Evolutionary conservation across 1,140 invertebrate genomes (phyloP), one percentile per base, ranked within the genome.

Genomic region (Diuraphis noxia): DNA sequence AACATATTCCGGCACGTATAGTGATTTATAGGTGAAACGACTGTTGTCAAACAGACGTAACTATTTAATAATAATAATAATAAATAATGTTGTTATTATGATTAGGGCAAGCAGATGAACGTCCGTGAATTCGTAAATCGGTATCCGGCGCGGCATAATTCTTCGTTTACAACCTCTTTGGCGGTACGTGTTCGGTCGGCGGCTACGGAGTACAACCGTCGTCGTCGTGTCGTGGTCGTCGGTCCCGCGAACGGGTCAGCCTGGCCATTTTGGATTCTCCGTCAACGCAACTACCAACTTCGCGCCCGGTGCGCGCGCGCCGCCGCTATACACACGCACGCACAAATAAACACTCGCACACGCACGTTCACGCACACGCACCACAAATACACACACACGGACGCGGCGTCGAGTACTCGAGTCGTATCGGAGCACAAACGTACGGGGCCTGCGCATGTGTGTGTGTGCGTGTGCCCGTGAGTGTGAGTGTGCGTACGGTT

Each of bases 221-320:
- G 23, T 52, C 23, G 49, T 52, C 43, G 43, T 46, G 43, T 46
- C 43, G 43, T 46, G 43, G 49, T 30, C 56, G 56, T 72, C 56
- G 56, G 4, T 90, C 88, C 88, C 88, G 30, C 63, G 88, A 90
- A 90, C 52, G 40, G 88, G 88, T 46, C 88, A 90, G 41, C 63
- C 88, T 90, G 88, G 88, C 63, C 40, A 88, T 88, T 88, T 88
- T 88, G 87, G 46, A 63, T 88, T 88, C 56, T 17, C 56, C 25
- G n/a, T 72, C 56, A 72, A 72, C 56, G 56, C 56, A n/a, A 72
- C 56, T 72, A n/a, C 87, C 25, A 25, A 81, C 79, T 49, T n/a
- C 87, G 87, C 56, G 87, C 56, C 87, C 87, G 38, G 87, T 88
- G 56, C 52, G 34, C 38, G 23, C 52, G 52, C 41, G 36, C 36